Evolutionary conservation across 1,140 invertebrate genomes (phyloP).

Genomic region (Stenopsyche tienmushanensis): DNA sequence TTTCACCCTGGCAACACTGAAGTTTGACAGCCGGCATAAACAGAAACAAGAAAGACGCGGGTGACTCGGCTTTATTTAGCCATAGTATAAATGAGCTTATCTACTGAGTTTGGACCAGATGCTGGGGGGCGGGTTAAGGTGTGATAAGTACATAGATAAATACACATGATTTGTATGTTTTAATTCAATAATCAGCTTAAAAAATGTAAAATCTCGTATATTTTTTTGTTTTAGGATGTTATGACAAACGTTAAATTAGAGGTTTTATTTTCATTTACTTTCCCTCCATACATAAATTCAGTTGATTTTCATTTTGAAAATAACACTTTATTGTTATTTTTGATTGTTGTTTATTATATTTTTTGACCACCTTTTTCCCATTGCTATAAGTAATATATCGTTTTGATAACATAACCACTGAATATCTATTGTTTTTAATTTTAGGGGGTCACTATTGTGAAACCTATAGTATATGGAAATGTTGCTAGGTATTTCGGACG

Average conservation of each 20-base stretch:
- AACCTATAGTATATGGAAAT: constrained; percentile 97
- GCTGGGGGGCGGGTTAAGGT: constrained; percentile 79
- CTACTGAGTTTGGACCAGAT: constrained; percentile 78
- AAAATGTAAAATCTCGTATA: constrained; percentile 7
- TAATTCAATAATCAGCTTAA: constrained; percentile 19
- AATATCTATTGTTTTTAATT: constrained; percentile 5
- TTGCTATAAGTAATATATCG: too few species aligned
- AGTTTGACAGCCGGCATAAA: constrained; percentile 2
- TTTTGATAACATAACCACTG: too few species aligned
- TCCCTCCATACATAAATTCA: too few species aligned
- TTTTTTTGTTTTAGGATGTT: constrained; percentile 5
- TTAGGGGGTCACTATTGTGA: constrained; percentile 88
- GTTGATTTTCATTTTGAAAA: too few species aligned
- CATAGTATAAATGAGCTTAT: constrained; percentile 58
- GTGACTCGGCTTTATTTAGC: neutral
- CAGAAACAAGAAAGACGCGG: too few species aligned
- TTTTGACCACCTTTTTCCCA: too few species aligned
- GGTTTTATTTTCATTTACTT: too few species aligned
- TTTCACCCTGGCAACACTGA: constrained; percentile 7
- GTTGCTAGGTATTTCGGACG: constrained; percentile 93
- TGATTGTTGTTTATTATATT: too few species aligned
- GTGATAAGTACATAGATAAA: too few species aligned
- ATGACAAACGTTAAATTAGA: too few species aligned
- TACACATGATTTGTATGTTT: too few species aligned
- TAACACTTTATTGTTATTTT: too few species aligned